These are phyloP conservation scores for Helicoverpa zea DNA, from an alignment of 1,140 invertebrate genomes.

Conservation along the genomic window DNA sequence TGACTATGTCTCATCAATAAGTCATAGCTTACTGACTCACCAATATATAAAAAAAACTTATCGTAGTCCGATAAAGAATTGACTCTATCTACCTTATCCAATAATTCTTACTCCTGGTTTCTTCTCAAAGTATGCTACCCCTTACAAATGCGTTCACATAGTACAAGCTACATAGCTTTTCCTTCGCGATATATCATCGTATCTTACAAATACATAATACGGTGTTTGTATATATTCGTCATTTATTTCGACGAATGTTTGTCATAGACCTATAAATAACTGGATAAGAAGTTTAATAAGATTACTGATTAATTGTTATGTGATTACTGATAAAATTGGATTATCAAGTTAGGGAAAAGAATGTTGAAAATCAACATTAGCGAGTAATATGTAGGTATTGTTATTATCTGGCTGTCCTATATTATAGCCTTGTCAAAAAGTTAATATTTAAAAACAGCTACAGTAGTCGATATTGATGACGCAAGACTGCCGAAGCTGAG, in stretches of 20 bases:
- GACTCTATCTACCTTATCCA: not conserved
- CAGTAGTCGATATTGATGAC: too few relatives aligned
- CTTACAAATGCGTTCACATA: constrained; percentile 36
- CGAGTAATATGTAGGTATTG: too few relatives aligned
- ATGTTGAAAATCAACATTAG: too few relatives aligned
- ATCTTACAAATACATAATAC: not conserved
- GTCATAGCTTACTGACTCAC: too few relatives aligned
- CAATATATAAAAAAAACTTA: too few relatives aligned
- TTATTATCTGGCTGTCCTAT: too few relatives aligned
- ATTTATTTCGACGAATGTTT: constrained; percentile 3
- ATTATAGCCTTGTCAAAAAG: too few relatives aligned
- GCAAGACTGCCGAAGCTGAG: too few relatives aligned
- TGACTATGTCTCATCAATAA: too few relatives aligned
- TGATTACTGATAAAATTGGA: not conserved
- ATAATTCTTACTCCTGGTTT: not conserved
- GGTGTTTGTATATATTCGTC: not conserved
- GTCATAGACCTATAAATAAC: not conserved
- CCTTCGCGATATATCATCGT: not conserved
- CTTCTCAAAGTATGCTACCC: constrained; percentile 10
- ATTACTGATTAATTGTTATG: not conserved
- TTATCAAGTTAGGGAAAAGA: too few relatives aligned
- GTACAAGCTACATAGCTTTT: constrained; percentile 28
- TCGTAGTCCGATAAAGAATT: too few relatives aligned
- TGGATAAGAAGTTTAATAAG: not conserved
- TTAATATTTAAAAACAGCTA: too few relatives aligned